Evolutionary conservation across 2,888 invertebrate genomes (phyloP).

Genomic region (Glyphotaelius pellucidus): DNA sequence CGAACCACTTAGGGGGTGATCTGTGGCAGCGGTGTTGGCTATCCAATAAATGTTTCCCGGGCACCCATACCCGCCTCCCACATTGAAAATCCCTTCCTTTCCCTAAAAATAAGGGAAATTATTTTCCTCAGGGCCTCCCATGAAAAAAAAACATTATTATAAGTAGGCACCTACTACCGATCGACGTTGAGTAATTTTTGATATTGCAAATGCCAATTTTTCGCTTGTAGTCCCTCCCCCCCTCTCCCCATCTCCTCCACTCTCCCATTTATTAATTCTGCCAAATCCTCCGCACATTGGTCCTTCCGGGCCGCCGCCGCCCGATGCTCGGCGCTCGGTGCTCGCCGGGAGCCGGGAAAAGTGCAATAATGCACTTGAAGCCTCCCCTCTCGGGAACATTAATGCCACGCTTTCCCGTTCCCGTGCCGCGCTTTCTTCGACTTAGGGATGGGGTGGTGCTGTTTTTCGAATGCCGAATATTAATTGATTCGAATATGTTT

Average conservation of each 20-base stretch:
- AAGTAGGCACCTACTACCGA: background rate
- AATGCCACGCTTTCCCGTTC: conserved; percentile 32
- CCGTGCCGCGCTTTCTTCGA: background rate
- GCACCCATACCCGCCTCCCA: too few species aligned
- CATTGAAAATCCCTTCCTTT: too few species aligned
- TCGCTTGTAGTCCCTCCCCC: background rate
- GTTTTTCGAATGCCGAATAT: background rate
- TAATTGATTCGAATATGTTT: background rate
- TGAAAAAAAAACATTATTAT: background rate
- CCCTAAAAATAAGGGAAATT: too few species aligned
- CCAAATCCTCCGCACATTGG: background rate
- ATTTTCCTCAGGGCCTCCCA: too few species aligned
- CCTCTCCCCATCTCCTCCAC: too few species aligned
- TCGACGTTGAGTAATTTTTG: background rate
- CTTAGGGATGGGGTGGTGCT: conserved; percentile 3
- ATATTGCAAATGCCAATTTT: background rate
- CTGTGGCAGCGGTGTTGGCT: too few species aligned
- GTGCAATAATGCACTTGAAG: conserved; percentile 38
- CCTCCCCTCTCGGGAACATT: conserved; percentile 32
- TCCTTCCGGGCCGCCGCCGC: background rate
- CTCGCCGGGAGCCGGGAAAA: background rate
- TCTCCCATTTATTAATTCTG: background rate
- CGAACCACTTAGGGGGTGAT: too few species aligned
- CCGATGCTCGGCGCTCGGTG: background rate
- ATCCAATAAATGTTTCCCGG: too few species aligned